Conservation (phyloP, 2,797 vertebrate species). For the Nyctalus aviator region DNA sequence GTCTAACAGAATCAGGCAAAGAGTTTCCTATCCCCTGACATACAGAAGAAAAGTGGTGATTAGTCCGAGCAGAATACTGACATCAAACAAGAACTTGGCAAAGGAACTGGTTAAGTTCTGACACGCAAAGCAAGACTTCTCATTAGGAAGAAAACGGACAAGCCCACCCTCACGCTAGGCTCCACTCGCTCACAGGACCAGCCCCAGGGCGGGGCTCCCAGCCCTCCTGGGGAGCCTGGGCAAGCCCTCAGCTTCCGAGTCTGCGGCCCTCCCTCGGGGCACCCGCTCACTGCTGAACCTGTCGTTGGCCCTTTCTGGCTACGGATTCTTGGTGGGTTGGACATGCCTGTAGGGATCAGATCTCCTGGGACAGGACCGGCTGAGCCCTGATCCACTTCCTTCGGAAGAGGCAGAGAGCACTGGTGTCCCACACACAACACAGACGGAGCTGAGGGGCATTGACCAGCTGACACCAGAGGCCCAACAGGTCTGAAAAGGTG, state of each 20-base stretch:
- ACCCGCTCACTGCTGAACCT: neutral
- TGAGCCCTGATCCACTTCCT: neutral
- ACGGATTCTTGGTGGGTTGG: neutral
- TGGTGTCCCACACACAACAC: neutral
- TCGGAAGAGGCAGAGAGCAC: neutral
- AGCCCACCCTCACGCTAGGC: neutral
- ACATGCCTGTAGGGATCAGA: neutral
- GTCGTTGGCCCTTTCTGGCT: neutral
- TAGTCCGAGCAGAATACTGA: neutral
- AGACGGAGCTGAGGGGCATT: neutral
- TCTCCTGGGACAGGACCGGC: neutral
- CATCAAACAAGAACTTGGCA: conserved; percentile 64
- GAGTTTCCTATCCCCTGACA: conserved; percentile 28
- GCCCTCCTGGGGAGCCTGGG: neutral
- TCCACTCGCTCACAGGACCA: neutral
- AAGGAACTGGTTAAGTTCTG: conserved; percentile 12
- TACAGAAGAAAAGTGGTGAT: neutral
- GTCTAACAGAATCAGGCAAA: neutral
- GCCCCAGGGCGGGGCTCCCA: accelerated
- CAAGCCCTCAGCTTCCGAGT: neutral
- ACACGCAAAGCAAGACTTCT: conserved; percentile 9
- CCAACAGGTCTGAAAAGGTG: neutral
- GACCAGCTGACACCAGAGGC: accelerated
- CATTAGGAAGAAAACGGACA: conserved; percentile 25
- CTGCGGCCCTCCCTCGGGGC: neutral